A percentile compares a stretch with the other conserved stretches of the same genome.
These are phyloP conservation scores for Dendrophyllia cribrosa DNA, from an alignment of 64 coral and sea anemone genomes.

Conservation along the genomic window DNA sequence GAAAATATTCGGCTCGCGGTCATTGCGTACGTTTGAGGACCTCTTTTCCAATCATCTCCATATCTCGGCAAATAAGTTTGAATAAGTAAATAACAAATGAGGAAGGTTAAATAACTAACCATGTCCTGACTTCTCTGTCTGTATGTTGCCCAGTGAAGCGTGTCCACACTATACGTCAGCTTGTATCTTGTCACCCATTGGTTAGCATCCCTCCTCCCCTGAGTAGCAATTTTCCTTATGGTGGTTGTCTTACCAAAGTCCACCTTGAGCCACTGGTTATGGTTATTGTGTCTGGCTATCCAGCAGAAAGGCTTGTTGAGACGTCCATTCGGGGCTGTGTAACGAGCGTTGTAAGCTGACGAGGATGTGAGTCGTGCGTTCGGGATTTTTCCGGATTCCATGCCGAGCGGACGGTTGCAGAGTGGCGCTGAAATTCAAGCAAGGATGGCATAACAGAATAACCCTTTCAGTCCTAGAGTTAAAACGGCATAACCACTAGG, in stretches of 20 bases:
- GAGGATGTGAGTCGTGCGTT: slow-evolving; percentile 40
- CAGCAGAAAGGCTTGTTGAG: slow-evolving; percentile 45
- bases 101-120: background rate
- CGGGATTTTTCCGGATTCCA: slow-evolving; percentile 53
- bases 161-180: slow-evolving; percentile 24
- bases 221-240: slow-evolving; percentile 20
- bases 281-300: slow-evolving; percentile 38
- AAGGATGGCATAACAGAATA: background rate
- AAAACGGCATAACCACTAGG: too few relatives aligned
- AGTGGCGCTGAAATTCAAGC: slow-evolving; percentile 24
- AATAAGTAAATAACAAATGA: too few relatives aligned
- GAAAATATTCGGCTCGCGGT: too few relatives aligned
- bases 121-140: slow-evolving; percentile 42
- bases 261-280: slow-evolving; percentile 39
- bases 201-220: slow-evolving; percentile 28
- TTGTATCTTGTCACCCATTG: slow-evolving; percentile 38
- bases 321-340: slow-evolving; percentile 26
- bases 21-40: too few relatives aligned
- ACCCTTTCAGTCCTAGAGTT: too few relatives aligned
- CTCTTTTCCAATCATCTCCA: too few relatives aligned
- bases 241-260: slow-evolving; percentile 19
- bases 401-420: slow-evolving; percentile 52
- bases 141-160: slow-evolving; percentile 35
- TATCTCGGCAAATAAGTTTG: too few relatives aligned
- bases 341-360: slow-evolving; percentile 47